Evolutionary conservation across 2,113 vertebrate genomes (phyloP).

Genomic region (Nerophis lumbriciformis): DNA sequence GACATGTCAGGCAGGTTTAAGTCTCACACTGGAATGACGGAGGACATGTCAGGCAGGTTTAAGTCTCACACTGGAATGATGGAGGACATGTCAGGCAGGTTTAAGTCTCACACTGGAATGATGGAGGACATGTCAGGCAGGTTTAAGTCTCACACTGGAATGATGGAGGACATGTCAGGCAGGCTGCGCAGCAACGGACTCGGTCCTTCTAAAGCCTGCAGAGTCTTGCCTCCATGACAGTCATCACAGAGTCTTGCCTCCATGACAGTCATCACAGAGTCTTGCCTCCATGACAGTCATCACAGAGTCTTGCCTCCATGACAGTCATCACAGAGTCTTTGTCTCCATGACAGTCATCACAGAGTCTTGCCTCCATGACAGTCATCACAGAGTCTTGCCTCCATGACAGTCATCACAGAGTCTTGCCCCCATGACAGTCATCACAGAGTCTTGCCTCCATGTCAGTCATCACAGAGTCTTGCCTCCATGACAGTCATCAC

Average conservation of each 20-base stretch:
- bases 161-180: too few relatives aligned
- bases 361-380: conserved; percentile 49
- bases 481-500: conserved; percentile 62
- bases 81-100: too few relatives aligned
- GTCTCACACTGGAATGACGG: too few relatives aligned
- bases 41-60: too few relatives aligned
- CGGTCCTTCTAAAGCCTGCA: neutral
- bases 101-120: too few relatives aligned
- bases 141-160: too few relatives aligned
- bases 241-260: conserved; percentile 67
- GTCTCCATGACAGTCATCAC: conserved; percentile 62
- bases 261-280: conserved; percentile 64
- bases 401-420: conserved; percentile 63
- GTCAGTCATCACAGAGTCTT: conserved; percentile 65
- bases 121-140: too few relatives aligned
- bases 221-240: conserved; percentile 46
- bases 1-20: too few relatives aligned
- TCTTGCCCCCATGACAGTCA: conserved; percentile 47
- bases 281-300: conserved; percentile 47
- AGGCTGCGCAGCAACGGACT: too few relatives aligned
- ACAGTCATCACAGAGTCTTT: conserved; percentile 66
- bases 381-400: conserved; percentile 66
- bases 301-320: conserved; percentile 67
- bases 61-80: too few relatives aligned
- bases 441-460: conserved; percentile 67